A percentile compares a stretch with the other conserved stretches of the same genome.
Conservation (phyloP, 1,140 invertebrate genomes). For the Adoxophyes honmai region DNA sequence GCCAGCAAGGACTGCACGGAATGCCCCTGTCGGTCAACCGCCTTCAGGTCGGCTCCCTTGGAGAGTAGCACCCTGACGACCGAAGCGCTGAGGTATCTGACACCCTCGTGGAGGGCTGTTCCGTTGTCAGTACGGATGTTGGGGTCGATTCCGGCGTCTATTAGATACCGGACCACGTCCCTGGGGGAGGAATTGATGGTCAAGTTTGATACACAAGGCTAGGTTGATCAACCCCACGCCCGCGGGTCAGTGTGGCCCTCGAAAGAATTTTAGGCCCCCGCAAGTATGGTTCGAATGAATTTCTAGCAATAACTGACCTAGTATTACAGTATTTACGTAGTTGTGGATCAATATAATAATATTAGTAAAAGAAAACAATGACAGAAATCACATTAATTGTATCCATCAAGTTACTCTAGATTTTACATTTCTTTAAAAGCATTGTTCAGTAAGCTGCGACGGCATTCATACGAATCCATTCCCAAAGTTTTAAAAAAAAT, state of each 20-base stretch:
- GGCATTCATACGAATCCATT: too few relatives aligned
- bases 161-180: conserved; percentile 89
- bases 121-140: conserved; percentile 93
- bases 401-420: too few relatives aligned
- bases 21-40: conserved; percentile 86
- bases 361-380: too few relatives aligned
- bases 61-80: conserved; percentile 91
- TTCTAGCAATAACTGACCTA: too few relatives aligned
- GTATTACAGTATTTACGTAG: too few relatives aligned
- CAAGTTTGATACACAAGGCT: background rate
- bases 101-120: conserved; percentile 96
- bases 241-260: background rate
- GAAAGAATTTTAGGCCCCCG: too few relatives aligned
- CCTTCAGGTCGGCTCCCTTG: conserved; percentile 88
- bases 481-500: too few relatives aligned
- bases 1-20: conserved; percentile 93
- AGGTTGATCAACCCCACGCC: background rate
- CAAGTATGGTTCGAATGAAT: too few relatives aligned
- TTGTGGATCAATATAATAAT: too few relatives aligned
- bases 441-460: too few relatives aligned
- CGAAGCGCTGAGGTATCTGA: conserved; percentile 94
- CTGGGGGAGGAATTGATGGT: conserved; percentile 60
- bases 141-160: conserved; percentile 92
- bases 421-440: too few relatives aligned
- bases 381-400: too few relatives aligned